phyloP scores from a whole-genome alignment of 2,113 vertebrate species.

The Pholis gunnellus region DNA sequence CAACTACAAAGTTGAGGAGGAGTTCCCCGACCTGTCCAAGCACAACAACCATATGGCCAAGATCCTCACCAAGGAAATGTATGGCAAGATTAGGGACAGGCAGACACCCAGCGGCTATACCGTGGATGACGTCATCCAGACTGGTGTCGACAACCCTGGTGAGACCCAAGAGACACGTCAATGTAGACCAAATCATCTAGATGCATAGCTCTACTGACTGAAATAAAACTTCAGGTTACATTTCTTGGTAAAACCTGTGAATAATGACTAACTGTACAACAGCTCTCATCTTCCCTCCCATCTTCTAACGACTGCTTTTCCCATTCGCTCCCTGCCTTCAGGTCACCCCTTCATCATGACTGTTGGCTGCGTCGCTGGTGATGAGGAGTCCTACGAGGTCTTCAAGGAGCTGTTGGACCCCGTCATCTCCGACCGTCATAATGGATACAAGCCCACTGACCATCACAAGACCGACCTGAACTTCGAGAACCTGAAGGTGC shows the following conservation, averaged over 20 bases:
- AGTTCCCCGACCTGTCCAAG: slow-evolving; percentile 88
- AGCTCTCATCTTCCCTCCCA: not conserved
- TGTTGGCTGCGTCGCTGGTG: slow-evolving; percentile 93
- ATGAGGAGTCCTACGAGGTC: slow-evolving; percentile 90
- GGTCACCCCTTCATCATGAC: slow-evolving; percentile 98
- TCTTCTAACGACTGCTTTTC: not conserved
- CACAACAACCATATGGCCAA: slow-evolving; percentile 99
- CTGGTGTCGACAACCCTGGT: slow-evolving; percentile 95
- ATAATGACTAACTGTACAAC: not conserved
- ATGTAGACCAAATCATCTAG: not conserved
- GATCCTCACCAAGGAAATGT: slow-evolving; percentile 86
- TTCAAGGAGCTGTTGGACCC: slow-evolving; percentile 94
- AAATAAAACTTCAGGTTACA: not conserved
- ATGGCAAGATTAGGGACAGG: slow-evolving; percentile 90
- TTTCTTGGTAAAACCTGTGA: not conserved
- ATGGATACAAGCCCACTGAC: slow-evolving; percentile 93
- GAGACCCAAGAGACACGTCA: slow-evolving; percentile 22
- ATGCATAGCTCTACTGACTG: not conserved
- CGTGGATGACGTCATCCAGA: slow-evolving; percentile 93
- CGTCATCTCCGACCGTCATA: slow-evolving; percentile 91
- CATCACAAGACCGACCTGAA: slow-evolving; percentile 96
- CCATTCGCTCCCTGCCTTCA: slow-evolving; percentile 48
- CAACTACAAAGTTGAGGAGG: slow-evolving; percentile 89
- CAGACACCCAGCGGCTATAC: slow-evolving; percentile 93
- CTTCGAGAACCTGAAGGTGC: slow-evolving; percentile 94